These are phyloP conservation scores for Cirrhinus mrigala DNA, from an alignment of 2,797 vertebrate genomes.

Conservation along the genomic window DNA sequence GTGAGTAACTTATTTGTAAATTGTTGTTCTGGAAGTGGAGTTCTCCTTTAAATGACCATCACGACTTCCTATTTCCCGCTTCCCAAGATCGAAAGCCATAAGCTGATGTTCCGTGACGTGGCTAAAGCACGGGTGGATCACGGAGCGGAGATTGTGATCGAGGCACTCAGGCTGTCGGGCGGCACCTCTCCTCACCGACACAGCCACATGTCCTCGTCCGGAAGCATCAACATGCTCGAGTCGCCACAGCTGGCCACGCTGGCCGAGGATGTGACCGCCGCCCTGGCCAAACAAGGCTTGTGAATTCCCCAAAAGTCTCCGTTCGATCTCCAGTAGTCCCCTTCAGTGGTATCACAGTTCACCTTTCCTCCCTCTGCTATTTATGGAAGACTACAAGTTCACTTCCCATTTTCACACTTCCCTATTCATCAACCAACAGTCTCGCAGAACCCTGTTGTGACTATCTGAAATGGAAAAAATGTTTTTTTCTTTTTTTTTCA, in stretches of 20 bases:
- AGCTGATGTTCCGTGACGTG: constrained; percentile 89
- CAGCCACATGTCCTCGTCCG: constrained; percentile 96
- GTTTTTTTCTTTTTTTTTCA: constrained; percentile 64
- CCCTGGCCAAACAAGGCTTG: constrained; percentile 98
- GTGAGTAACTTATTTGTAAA: no score
- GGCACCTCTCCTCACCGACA: constrained; percentile 89
- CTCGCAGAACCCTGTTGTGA: constrained; percentile 43
- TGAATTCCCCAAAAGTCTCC: constrained; percentile 79
- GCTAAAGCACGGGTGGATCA: constrained; percentile 95
- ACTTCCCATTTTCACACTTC: constrained; percentile 27
- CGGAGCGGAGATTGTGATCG: constrained; percentile 90
- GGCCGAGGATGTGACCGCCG: constrained; percentile 96
- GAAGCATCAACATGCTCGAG: constrained; percentile 96
- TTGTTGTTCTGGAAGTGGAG: no score
- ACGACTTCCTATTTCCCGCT: constrained; percentile 2
- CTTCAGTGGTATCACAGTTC: constrained; percentile 56
- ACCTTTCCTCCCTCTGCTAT: constrained; percentile 47
- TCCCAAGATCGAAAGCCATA: constrained; percentile 95
- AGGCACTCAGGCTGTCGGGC: constrained; percentile 89
- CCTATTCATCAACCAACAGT: constrained; percentile 62
- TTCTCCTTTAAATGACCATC: background rate
- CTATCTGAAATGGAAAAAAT: constrained; percentile 48
- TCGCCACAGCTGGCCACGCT: constrained; percentile 95
- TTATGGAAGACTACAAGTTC: constrained; percentile 41
- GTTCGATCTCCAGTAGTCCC: constrained; percentile 39